These are phyloP conservation scores for Ophion ellenae DNA, from an alignment of 2,888 invertebrate genomes.

Conservation along the genomic window DNA sequence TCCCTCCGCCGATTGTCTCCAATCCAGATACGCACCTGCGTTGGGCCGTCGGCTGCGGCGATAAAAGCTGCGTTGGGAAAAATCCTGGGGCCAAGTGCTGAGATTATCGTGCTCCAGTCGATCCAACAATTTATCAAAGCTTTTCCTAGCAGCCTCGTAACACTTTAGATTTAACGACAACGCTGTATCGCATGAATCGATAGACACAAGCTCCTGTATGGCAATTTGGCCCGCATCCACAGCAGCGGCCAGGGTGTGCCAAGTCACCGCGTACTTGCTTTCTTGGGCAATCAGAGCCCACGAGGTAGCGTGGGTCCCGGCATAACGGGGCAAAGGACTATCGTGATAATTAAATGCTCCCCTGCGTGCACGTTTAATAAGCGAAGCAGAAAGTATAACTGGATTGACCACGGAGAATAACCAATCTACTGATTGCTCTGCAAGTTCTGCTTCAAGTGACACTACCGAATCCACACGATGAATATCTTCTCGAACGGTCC, in stretches of 20 bases:
- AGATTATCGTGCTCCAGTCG: background rate
- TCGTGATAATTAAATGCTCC: conserved; percentile 32
- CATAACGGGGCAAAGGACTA: conserved; percentile 25
- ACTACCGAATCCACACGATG: conserved; percentile 3
- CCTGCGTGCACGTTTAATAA: conserved; percentile 6
- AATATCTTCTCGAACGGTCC: conserved; percentile 5
- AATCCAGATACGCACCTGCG: conserved; percentile 13
- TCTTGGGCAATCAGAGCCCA: conserved; percentile 29
- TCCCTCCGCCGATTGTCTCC: conserved; percentile 4
- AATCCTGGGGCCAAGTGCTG: background rate
- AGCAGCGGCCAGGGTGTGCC: conserved; percentile 5
- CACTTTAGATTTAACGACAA: conserved; percentile 25
- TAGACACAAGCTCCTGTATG: conserved; percentile 3
- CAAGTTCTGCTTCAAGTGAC: conserved; percentile 1
- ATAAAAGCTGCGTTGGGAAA: conserved; percentile 15
- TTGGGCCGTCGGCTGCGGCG: background rate
- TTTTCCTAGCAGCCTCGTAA: conserved; percentile 1
- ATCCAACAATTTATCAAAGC: conserved; percentile 3
- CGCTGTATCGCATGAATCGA: conserved; percentile 20
- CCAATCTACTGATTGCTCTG: conserved; percentile 12
- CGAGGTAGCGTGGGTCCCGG: conserved; percentile 22
- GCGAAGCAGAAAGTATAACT: background rate
- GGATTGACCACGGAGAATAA: conserved; percentile 23
- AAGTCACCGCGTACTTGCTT: conserved; percentile 17
- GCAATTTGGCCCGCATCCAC: conserved; percentile 27